Base-by-base conservation (phyloP, 2,797 vertebrate genomes). In the Melanotaenia trifasciata region DNA sequence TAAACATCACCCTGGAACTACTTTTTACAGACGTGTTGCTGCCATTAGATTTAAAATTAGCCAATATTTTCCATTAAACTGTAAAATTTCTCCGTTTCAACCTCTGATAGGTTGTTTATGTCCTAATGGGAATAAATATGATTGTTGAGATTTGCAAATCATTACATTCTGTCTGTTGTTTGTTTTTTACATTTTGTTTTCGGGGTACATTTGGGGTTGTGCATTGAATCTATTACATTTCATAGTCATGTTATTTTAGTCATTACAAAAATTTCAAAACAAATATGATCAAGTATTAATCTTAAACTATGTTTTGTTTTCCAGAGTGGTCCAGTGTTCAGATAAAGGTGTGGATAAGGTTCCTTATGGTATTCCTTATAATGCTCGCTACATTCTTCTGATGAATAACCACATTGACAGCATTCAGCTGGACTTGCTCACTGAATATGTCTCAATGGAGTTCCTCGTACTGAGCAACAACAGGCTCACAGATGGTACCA, bases 301-400 rank as follows among this genome's bases (percentile, higher is more conserved):
- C 7, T 22, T 51, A 11, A 47, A 14, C 35, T 5, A 28, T 87
- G 30, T 77, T 0, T 71, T 84, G 26, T 76, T 70, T 93, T 93
- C 28, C 84, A 92, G 92, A 88, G 81, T 93, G 72, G 85, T 94
- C 75, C 94, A 92, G 65, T 95, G 94, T 72, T 96, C 91, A 20
- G 92, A 93, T 58, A 94, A 95, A 93, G 78, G 70, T 0, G 54
- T 93, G n/a, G 82, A 89, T 3, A 93, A 77, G 70, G 54, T 92
- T 9, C 90, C 91, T 2, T 91, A 95, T 8, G 90, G 92, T 64
- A 94, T 94, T 57, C 91, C 89, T 20, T 94, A 91, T 47, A 92
- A 89, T 20, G 70, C 86, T 58, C 93, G 91, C 30, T 95, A 90
- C 78, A 53, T 95, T 78, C 84, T 91, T 16, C 82, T 96, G 66